phyloP scores from a whole-genome alignment of 2,113 vertebrate species.

The Platysteira castanea region DNA sequence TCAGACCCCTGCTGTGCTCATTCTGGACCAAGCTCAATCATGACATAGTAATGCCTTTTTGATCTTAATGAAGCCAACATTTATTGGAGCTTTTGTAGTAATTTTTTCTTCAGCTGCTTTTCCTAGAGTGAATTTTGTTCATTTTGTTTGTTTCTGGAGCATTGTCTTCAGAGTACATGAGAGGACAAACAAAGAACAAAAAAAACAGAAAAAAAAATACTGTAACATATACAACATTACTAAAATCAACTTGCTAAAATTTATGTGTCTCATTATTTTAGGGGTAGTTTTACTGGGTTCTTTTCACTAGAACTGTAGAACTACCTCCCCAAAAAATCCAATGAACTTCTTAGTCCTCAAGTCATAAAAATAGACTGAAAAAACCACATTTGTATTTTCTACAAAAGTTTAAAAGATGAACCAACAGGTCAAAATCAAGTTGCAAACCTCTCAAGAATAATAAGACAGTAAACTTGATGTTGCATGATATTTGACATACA shows the following conservation, averaged over 20 bases:
- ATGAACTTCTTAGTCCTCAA: neutral
- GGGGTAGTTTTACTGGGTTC: neutral
- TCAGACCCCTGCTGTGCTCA: neutral
- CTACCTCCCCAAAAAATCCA: neutral
- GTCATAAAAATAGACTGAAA: neutral
- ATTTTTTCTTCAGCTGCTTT: neutral
- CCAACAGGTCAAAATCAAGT: constrained; percentile 67
- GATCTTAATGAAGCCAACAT: neutral
- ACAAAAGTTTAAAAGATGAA: constrained; percentile 48
- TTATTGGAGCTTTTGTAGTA: neutral
- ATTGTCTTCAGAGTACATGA: neutral
- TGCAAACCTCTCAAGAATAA: constrained; percentile 72
- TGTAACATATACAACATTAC: neutral
- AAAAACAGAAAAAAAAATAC: neutral
- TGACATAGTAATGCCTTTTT: neutral
- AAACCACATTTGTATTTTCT: neutral
- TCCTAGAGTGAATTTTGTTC: neutral
- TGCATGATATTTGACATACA: constrained; percentile 76
- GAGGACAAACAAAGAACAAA: neutral
- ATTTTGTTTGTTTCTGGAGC: neutral
- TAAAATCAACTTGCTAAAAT: neutral
- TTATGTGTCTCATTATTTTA: neutral
- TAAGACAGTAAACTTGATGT: constrained; percentile 71
- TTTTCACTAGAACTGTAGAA: neutral
- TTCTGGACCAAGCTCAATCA: neutral